Percentiles rank a stretch among this genome's conserved stretches.
Conservation (phyloP, 2,888 invertebrate species). For the Spilarctia lutea region DNA sequence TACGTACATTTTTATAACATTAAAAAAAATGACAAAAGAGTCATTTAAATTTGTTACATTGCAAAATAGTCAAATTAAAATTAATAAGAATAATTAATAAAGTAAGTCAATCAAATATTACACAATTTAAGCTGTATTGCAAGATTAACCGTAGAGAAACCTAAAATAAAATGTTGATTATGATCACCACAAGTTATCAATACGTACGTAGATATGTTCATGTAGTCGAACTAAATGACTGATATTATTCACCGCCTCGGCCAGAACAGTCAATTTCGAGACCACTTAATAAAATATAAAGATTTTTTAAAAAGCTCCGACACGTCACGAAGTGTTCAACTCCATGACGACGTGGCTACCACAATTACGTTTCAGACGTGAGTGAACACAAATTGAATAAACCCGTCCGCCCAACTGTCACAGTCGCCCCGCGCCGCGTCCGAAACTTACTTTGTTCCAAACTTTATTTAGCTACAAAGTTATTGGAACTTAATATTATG, state of each 20-base stretch:
- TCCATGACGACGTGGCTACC: not conserved
- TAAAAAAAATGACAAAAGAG: too few species aligned
- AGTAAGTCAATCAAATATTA: too few species aligned
- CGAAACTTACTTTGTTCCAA: not conserved
- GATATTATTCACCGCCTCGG: not conserved
- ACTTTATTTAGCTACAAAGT: not conserved
- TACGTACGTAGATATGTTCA: not conserved
- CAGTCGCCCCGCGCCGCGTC: not conserved
- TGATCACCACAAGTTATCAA: not conserved
- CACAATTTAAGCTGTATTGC: too few species aligned
- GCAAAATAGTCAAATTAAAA: too few species aligned
- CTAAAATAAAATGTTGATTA: not conserved
- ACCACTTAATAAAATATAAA: not conserved
- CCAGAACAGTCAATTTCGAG: too few species aligned
- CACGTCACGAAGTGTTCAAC: not conserved
- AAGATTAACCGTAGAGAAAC: not conserved
- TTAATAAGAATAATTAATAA: too few species aligned
- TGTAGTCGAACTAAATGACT: not conserved
- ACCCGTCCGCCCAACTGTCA: not conserved
- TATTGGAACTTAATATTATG: not conserved
- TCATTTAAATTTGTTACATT: too few species aligned
- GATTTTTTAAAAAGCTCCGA: not conserved
- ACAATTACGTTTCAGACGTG: not conserved
- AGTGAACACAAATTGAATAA: slow-evolving; percentile 3
- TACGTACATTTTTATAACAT: too few species aligned